These are phyloP conservation scores for Eudasyphora cyanicolor DNA, from an alignment of 2,888 invertebrate genomes.

Conservation along the genomic window DNA sequence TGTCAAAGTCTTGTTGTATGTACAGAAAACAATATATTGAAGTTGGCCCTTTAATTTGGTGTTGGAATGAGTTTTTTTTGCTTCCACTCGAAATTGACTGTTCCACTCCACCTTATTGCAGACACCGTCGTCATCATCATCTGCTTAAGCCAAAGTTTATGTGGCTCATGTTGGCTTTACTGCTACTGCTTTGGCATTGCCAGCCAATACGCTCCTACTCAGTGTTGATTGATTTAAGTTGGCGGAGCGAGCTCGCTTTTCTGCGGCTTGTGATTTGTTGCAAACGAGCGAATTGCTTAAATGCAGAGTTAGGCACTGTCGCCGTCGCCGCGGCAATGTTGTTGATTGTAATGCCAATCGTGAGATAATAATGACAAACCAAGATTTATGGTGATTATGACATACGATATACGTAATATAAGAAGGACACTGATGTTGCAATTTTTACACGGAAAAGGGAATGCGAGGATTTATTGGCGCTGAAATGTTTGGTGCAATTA, in stretches of 20 bases:
- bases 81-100: too few species aligned
- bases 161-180: conserved; percentile 54
- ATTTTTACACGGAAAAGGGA: background rate
- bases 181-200: background rate
- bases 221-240: conserved; percentile 65
- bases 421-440: background rate
- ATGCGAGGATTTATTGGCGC: background rate
- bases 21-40: too few species aligned
- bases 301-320: too few species aligned
- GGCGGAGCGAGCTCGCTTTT: conserved; percentile 44
- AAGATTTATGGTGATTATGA: conserved; percentile 23
- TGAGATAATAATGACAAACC: conserved; percentile 25
- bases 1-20: too few species aligned
- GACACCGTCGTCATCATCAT: conserved; percentile 38
- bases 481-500: too few species aligned
- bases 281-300: conserved; percentile 33
- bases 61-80: too few species aligned
- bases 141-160: conserved; percentile 55
- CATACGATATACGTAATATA: background rate
- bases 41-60: too few species aligned
- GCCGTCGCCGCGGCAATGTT: too few species aligned
- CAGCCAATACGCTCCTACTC: too few species aligned
- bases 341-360: conserved; percentile 11
- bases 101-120: too few species aligned
- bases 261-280: conserved; percentile 58